Evolutionary conservation across 1,140 invertebrate genomes (phyloP), one percentile per base, ranked within the genome.

Genomic region (Carcinoscorpius rotundicauda): DNA sequence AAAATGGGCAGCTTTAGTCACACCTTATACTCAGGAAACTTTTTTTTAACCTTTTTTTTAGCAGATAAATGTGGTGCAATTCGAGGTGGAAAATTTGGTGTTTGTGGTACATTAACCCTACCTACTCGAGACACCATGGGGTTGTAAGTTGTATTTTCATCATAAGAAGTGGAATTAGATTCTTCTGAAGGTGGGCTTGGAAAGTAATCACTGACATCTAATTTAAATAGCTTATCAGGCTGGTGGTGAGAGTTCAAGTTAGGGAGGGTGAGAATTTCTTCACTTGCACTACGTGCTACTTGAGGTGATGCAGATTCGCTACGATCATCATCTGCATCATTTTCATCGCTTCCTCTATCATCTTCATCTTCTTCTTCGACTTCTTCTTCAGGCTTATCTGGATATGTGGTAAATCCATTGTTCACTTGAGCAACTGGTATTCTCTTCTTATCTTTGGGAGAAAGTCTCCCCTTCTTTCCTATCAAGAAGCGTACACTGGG

Each of bases 261-360:
- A 8, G 60, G 77, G 74, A 80, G 81, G 73, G 85, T 82, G 76
- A 88, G 82, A 75, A 83, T 82, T 78, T 89, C 87, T 81, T 90
- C 88, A 86, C 87, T 91, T 81, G 87, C 89, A 86, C 87, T 90
- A 82, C 86, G 87, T 83, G 86, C 86, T 87, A 89, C 84, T 83
- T 86, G 87, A 86, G 86, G 87, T 86, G 88, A 87, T 87, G 88
- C 87, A 52, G 64, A 61, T 86, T 83, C 88, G 87, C 63, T 63
- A 11, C 66, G 65, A n/a, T 69, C 68, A 48, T 66, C 64, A 8
- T 6, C 53, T 9, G 55, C 58, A 11, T 56, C 51, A 51, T 65
- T 62, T 29, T 29, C 29, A 29, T 29, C 29, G 9, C 63, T 58
- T 5, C 66, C 67, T 11, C 66, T 62, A 10, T 67, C 68, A 8